Percentiles rank a stretch among this genome's conserved stretches.
These are phyloP conservation scores for Thunnus thynnus DNA, from an alignment of 2,113 vertebrate species.

Conservation along the genomic window DNA sequence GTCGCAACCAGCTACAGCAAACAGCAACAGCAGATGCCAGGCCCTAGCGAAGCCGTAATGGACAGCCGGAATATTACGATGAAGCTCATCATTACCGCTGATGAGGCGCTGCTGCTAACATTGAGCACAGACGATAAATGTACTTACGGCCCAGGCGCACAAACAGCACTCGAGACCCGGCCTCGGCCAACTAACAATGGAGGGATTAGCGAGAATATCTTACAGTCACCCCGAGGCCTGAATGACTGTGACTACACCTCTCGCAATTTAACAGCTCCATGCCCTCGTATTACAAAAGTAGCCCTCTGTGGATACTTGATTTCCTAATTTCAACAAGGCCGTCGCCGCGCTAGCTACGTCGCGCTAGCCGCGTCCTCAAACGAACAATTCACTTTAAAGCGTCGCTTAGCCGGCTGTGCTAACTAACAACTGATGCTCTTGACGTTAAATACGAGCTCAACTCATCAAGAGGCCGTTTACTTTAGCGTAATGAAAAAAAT, in stretches of 20 bases:
- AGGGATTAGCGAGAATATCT: slow-evolving; percentile 12
- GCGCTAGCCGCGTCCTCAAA: slow-evolving; percentile 55
- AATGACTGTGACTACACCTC: not conserved
- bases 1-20: slow-evolving; percentile 70
- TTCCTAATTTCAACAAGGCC: slow-evolving; percentile 78
- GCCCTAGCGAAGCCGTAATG: slow-evolving; percentile 68
- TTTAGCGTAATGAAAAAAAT: not conserved
- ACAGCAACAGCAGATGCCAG: slow-evolving; percentile 62
- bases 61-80: slow-evolving; percentile 60
- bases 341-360: slow-evolving; percentile 58
- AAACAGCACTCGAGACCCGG: slow-evolving; percentile 1
- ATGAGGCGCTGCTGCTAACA: slow-evolving; percentile 65
- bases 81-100: slow-evolving; percentile 68
- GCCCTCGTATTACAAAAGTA: slow-evolving; percentile 5
- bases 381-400: slow-evolving; percentile 62
- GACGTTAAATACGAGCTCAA: not conserved
- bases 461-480: not conserved
- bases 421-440: not conserved
- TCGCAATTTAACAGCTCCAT: slow-evolving; percentile 7
- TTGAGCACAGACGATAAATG: slow-evolving; percentile 44
- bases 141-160: slow-evolving; percentile 26
- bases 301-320: slow-evolving; percentile 43
- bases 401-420: slow-evolving; percentile 28
- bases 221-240: slow-evolving; percentile 31
- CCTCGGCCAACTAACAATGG: slow-evolving; percentile 19